Conservation (phyloP, 2,797 vertebrate genomes). For the Ataeniobius toweri region DNA sequence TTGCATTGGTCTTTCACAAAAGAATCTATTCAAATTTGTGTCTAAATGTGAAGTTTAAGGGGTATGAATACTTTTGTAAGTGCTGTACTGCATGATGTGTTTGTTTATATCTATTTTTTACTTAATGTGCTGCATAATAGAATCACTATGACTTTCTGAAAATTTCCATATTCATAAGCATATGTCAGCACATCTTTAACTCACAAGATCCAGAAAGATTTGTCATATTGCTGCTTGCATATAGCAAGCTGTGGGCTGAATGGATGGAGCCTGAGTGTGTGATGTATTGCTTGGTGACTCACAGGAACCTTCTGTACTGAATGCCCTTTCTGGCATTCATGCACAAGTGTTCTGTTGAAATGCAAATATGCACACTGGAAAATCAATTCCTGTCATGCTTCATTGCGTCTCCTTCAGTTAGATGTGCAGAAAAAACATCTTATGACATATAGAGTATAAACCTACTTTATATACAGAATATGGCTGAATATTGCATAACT, state of each 20-base stretch:
- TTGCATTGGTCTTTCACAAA: neutral
- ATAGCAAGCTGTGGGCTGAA: slow-evolving; percentile 30
- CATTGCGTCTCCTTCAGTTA: slow-evolving; percentile 47
- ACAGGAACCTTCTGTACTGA: slow-evolving; percentile 52
- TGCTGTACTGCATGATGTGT: neutral
- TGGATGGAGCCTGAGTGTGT: slow-evolving; percentile 50
- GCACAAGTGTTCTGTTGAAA: slow-evolving; percentile 62
- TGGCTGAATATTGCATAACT: slow-evolving; percentile 17
- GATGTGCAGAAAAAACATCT: slow-evolving; percentile 39
- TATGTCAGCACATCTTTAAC: slow-evolving; percentile 8
- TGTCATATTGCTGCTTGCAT: slow-evolving; percentile 8
- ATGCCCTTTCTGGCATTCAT: slow-evolving; percentile 55
- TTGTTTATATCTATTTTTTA: neutral
- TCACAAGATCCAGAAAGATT: slow-evolving; percentile 10
- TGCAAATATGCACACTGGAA: slow-evolving; percentile 65
- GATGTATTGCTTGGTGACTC: slow-evolving; percentile 64
- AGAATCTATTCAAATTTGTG: neutral
- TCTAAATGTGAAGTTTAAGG: neutral
- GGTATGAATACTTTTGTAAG: slow-evolving; percentile 8
- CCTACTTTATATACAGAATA: slow-evolving; percentile 7
- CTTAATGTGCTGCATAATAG: neutral
- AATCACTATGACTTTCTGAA: neutral
- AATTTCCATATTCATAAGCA: slow-evolving; percentile 4
- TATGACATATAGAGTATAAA: slow-evolving; percentile 15
- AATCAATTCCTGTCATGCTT: slow-evolving; percentile 61